Evolutionary conservation across 1,140 invertebrate species (phyloP).

Genomic region (Papilio polytes): DNA sequence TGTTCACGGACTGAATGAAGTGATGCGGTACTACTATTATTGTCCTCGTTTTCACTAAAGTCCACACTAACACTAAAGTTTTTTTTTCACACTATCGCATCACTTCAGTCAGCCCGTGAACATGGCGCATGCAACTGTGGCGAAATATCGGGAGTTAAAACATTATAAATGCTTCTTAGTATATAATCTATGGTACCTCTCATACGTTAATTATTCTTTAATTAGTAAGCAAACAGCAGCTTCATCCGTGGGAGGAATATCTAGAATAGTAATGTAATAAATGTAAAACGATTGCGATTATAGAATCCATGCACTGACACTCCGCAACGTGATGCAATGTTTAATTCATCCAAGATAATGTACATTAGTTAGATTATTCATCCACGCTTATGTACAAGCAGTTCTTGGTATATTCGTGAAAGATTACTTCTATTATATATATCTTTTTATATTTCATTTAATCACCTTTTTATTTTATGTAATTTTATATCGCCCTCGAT

Average conservation of each 20-base stretch:
- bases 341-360: slow-evolving; percentile 16
- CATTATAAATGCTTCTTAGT: background rate
- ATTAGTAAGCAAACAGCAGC: slow-evolving; percentile 41
- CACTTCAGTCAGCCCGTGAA: no score
- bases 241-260: slow-evolving; percentile 46
- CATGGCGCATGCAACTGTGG: no score
- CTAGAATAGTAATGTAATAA: slow-evolving; percentile 37
- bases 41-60: no score
- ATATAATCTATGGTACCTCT: background rate
- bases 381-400: background rate
- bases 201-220: slow-evolving; percentile 36
- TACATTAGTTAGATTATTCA: background rate
- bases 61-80: no score
- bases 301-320: slow-evolving; percentile 21
- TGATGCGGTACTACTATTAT: no score
- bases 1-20: no score
- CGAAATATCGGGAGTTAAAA: no score
- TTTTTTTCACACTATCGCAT: no score
- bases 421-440: no score
- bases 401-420: background rate
- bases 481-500: no score
- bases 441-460: no score
- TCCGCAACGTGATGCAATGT: background rate
- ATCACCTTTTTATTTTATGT: no score
- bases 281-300: slow-evolving; percentile 37